Conservation (phyloP, 2,797 vertebrate species). For the Hydrocynus forskahlii region DNA sequence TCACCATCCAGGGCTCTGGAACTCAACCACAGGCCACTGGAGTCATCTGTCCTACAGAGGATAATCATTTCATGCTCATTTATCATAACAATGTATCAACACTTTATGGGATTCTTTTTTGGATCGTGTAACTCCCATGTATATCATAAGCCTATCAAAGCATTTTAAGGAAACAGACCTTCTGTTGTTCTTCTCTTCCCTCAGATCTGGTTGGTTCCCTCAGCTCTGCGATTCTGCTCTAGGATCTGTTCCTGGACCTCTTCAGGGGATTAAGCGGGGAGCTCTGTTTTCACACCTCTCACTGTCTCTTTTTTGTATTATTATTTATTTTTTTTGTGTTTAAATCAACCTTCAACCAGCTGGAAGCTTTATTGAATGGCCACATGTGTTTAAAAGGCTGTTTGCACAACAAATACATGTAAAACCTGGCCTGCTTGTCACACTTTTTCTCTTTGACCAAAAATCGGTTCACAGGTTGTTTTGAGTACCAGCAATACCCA, state of each 20-base stretch:
- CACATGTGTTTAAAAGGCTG: background rate
- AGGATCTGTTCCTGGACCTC: slow-evolving; percentile 51
- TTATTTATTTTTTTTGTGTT: no score
- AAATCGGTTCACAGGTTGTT: background rate
- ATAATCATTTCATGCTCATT: slow-evolving; percentile 45
- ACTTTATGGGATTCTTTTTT: slow-evolving; percentile 37
- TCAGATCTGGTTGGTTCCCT: slow-evolving; percentile 76
- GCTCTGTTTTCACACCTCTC: background rate
- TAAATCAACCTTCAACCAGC: slow-evolving; percentile 3
- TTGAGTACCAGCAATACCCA: no score
- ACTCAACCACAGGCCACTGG: slow-evolving; percentile 29
- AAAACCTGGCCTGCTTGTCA: background rate
- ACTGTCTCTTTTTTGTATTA: no score
- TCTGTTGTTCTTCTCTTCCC: slow-evolving; percentile 60
- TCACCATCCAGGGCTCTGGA: slow-evolving; percentile 27
- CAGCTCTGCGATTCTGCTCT: slow-evolving; percentile 69
- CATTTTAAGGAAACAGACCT: slow-evolving; percentile 36
- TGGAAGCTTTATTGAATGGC: background rate
- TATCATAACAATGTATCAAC: slow-evolving; percentile 36
- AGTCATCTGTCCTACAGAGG: slow-evolving; percentile 43
- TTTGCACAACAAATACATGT: background rate
- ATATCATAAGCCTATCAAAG: slow-evolving; percentile 32
- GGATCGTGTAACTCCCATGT: slow-evolving; percentile 22
- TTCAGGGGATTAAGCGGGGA: slow-evolving; percentile 12
- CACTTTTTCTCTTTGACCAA: background rate